phyloP scores from a whole-genome alignment of 2,888 invertebrate genomes.

The Orchestes rusci region DNA sequence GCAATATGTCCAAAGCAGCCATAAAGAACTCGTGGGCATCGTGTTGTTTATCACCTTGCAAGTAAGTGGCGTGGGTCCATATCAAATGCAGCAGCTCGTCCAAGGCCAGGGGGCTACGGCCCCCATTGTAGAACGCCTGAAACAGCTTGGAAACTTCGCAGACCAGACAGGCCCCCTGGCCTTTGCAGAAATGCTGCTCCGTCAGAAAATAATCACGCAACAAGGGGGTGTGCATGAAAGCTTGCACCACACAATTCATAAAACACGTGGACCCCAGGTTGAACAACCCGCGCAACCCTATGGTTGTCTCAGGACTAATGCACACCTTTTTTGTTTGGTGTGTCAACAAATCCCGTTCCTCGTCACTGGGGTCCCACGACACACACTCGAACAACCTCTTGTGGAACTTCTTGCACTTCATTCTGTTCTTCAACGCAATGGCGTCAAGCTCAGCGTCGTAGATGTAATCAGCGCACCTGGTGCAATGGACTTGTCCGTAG shows the following conservation, averaged over 20 bases:
- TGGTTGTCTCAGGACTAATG: slow-evolving; percentile 74
- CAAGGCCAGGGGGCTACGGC: slow-evolving; percentile 78
- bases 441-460: slow-evolving; percentile 49
- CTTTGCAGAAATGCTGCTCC: slow-evolving; percentile 84
- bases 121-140: slow-evolving; percentile 94
- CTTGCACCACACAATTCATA: slow-evolving; percentile 97
- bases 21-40: slow-evolving; percentile 99
- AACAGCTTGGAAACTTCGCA: slow-evolving; percentile 94
- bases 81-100: slow-evolving; percentile 86
- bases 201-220: slow-evolving; percentile 92
- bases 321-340: slow-evolving; percentile 71
- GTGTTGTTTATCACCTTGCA: slow-evolving; percentile 95
- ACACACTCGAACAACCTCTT: slow-evolving; percentile 49
- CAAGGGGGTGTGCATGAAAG: slow-evolving; percentile 90
- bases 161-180: slow-evolving; percentile 76
- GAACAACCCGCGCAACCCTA: slow-evolving; percentile 86
- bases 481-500: slow-evolving; percentile 85
- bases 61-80: slow-evolving; percentile 93
- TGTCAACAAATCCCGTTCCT: slow-evolving; percentile 68
- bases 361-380: slow-evolving; percentile 72
- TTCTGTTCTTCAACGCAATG: slow-evolving; percentile 38
- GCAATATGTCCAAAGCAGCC: slow-evolving; percentile 86
- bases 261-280: slow-evolving; percentile 98
- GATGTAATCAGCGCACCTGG: slow-evolving; percentile 85
- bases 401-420: slow-evolving; percentile 37